These are phyloP conservation scores for Cairina moschata DNA, from an alignment of 2,113 vertebrate genomes.

Conservation along the genomic window DNA sequence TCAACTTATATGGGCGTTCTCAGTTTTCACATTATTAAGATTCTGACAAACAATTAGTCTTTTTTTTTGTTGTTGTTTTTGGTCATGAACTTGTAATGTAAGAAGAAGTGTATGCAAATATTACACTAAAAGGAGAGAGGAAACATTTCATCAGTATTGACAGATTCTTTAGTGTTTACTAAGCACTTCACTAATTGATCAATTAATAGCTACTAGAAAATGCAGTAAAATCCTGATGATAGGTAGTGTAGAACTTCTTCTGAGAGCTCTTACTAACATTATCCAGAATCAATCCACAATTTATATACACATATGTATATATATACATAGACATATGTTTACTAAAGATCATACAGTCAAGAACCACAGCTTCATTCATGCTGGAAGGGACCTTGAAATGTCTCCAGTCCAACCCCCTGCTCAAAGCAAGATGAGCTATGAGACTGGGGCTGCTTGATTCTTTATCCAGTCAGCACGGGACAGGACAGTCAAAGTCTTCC, in stretches of 20 bases:
- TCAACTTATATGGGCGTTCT: background rate
- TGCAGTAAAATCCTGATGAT: background rate
- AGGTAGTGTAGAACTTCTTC: background rate
- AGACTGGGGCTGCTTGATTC: background rate
- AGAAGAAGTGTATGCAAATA: background rate
- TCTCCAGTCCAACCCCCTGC: background rate
- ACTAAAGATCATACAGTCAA: accelerated
- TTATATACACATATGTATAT: too few relatives aligned
- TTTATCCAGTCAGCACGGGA: background rate
- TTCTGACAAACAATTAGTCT: background rate
- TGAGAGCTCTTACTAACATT: accelerated
- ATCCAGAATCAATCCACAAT: background rate
- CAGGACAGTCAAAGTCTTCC: background rate
- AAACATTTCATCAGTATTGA: background rate
- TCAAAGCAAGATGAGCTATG: background rate
- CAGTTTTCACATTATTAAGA: background rate
- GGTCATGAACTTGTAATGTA: background rate
- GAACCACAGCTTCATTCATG: background rate
- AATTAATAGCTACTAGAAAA: background rate
- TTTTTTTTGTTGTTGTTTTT: background rate
- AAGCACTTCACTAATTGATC: background rate
- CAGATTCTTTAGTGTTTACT: background rate
- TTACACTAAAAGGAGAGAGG: background rate
- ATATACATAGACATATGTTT: background rate
- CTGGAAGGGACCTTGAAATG: background rate